Evolutionary conservation across 2,888 invertebrate species (phyloP).

Genomic region (Stomorhina lunata): DNA sequence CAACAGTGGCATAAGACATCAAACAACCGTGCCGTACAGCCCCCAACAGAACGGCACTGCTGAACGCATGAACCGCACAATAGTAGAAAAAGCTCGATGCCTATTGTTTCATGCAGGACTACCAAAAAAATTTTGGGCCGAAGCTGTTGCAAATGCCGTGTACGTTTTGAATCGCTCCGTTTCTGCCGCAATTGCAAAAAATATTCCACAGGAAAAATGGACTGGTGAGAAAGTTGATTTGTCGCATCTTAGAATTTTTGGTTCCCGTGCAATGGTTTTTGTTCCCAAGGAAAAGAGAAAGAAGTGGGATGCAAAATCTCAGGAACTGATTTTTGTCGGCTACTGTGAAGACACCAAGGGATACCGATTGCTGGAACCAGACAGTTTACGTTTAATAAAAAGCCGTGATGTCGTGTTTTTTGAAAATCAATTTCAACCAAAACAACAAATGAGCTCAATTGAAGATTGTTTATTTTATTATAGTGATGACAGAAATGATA

Average conservation of each 20-base stretch:
- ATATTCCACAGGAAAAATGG: slow-evolving; percentile 62
- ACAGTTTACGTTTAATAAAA: background rate
- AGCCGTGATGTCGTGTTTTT: background rate
- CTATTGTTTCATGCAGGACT: background rate
- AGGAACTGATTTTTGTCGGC: too few species aligned
- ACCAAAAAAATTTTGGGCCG: slow-evolving; percentile 34
- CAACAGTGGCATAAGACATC: slow-evolving; percentile 70
- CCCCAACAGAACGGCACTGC: slow-evolving; percentile 74
- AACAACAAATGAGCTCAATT: too few species aligned
- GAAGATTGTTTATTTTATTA: background rate
- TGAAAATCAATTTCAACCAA: background rate
- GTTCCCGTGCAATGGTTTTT: slow-evolving; percentile 19
- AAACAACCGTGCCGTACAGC: slow-evolving; percentile 71
- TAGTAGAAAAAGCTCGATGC: slow-evolving; percentile 21
- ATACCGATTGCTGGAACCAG: slow-evolving; percentile 43
- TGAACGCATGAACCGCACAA: slow-evolving; percentile 26
- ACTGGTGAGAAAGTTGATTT: slow-evolving; percentile 50
- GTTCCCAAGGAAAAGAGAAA: slow-evolving; percentile 70
- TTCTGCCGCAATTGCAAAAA: slow-evolving; percentile 42
- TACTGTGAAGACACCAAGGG: slow-evolving; percentile 71
- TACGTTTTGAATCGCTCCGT: slow-evolving; percentile 21
- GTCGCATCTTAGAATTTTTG: slow-evolving; percentile 59
- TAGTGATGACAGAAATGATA: background rate
- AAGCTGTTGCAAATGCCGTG: slow-evolving; percentile 35
- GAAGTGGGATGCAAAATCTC: slow-evolving; percentile 73